Conservation (phyloP, 2,797 vertebrate species). For the Cebuella pygmaea region DNA sequence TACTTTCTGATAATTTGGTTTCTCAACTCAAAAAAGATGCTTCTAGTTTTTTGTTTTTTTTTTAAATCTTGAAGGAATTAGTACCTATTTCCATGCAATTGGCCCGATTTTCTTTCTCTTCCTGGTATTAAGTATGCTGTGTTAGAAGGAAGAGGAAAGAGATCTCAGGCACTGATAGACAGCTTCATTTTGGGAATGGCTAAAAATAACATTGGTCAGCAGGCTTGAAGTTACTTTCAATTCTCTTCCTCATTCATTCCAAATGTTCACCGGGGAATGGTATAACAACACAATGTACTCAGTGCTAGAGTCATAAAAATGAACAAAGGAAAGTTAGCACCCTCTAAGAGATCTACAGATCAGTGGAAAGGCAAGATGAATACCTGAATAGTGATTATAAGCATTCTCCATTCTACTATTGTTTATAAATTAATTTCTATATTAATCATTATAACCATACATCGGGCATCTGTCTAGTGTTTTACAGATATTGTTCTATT, state of each 20-base stretch:
- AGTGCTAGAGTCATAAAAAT: background rate
- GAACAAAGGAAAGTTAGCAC: background rate
- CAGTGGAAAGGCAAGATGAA: background rate
- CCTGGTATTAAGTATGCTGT: background rate
- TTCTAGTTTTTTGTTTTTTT: background rate
- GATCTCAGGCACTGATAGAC: background rate
- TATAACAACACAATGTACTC: background rate
- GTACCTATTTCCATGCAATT: background rate
- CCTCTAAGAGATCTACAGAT: background rate
- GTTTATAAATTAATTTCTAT: background rate
- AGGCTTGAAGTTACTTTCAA: background rate
- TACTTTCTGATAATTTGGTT: background rate
- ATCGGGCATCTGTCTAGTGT: background rate
- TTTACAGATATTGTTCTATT: background rate
- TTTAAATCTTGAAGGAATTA: background rate
- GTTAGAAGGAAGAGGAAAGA: background rate
- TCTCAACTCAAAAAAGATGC: background rate
- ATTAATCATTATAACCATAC: background rate
- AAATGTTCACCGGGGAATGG: background rate
- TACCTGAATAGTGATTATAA: background rate
- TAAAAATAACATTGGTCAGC: background rate
- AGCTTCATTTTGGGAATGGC: background rate
- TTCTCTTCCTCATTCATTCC: background rate
- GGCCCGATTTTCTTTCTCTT: background rate
- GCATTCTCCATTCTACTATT: background rate